A percentile compares a stretch with the other conserved stretches of the same genome.
Evolutionary conservation across 2,113 vertebrate species (phyloP).

Genomic region (Grallaria varia): DNA sequence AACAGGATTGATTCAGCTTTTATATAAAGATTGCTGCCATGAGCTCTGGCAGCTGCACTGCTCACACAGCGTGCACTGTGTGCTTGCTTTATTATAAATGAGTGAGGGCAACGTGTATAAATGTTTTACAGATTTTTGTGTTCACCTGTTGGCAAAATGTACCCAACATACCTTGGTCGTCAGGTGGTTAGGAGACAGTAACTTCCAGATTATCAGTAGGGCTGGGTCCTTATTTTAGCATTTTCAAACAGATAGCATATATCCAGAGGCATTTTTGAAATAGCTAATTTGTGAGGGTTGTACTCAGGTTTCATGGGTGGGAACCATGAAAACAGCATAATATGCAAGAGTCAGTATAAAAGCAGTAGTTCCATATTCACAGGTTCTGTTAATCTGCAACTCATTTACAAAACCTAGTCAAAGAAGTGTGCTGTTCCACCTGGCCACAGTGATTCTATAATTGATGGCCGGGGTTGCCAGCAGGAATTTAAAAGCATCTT

Average conservation of each 20-base stretch:
- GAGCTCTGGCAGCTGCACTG: background rate
- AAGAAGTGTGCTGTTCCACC: background rate
- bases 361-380: background rate
- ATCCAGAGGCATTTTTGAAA: background rate
- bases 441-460: background rate
- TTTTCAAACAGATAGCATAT: background rate
- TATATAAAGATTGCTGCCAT: background rate
- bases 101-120: background rate
- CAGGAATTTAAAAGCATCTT: background rate
- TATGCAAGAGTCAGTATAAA: background rate
- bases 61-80: accelerated
- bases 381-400: background rate
- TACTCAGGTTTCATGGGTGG: background rate
- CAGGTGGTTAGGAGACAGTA: background rate
- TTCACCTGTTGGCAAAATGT: background rate
- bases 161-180: background rate
- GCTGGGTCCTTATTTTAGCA: background rate
- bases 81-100: background rate
- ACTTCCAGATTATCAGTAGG: background rate
- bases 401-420: background rate
- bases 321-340: background rate
- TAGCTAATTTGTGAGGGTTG: background rate
- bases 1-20: background rate
- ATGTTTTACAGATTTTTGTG: background rate
- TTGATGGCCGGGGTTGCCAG: background rate